A percentile compares a stretch with the other conserved stretches of the same genome.
These are phyloP conservation scores for Aegotheles bennettii DNA, from an alignment of 2,113 vertebrate genomes.

Conservation along the genomic window DNA sequence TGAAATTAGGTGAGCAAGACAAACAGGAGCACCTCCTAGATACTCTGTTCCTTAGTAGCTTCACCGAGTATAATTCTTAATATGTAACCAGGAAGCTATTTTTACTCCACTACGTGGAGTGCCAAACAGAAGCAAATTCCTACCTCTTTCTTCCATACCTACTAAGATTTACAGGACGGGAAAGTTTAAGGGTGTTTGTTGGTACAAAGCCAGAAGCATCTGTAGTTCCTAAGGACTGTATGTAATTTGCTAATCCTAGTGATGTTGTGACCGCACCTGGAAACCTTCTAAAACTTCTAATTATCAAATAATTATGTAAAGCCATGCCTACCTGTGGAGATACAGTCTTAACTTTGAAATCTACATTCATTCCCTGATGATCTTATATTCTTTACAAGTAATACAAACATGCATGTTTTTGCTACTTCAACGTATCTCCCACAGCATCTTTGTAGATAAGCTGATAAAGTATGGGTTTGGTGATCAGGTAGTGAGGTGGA, in stretches of 20 bases:
- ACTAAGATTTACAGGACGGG: background rate
- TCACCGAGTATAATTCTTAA: background rate
- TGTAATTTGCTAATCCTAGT: background rate
- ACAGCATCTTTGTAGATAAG: too few relatives aligned
- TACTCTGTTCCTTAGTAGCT: background rate
- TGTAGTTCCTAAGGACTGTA: background rate
- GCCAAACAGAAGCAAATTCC: background rate
- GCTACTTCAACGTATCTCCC: background rate
- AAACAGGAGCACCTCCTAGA: background rate
- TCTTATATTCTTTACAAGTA: background rate
- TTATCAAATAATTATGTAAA: background rate
- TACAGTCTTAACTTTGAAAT: background rate
- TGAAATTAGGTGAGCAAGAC: background rate
- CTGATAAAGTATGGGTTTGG: too few relatives aligned
- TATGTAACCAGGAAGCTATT: background rate
- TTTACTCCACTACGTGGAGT: background rate
- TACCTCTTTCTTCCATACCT: background rate
- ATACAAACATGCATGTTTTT: background rate
- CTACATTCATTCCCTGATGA: background rate
- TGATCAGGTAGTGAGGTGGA: too few relatives aligned
- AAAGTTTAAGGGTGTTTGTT: background rate
- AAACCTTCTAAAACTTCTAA: background rate
- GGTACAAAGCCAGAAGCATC: background rate
- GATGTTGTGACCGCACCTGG: background rate
- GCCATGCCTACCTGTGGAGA: background rate